A percentile compares a stretch with the other conserved stretches of the same genome.
These are phyloP conservation scores for Lasiommata megera DNA, from an alignment of 2,888 invertebrate genomes.

Conservation along the genomic window DNA sequence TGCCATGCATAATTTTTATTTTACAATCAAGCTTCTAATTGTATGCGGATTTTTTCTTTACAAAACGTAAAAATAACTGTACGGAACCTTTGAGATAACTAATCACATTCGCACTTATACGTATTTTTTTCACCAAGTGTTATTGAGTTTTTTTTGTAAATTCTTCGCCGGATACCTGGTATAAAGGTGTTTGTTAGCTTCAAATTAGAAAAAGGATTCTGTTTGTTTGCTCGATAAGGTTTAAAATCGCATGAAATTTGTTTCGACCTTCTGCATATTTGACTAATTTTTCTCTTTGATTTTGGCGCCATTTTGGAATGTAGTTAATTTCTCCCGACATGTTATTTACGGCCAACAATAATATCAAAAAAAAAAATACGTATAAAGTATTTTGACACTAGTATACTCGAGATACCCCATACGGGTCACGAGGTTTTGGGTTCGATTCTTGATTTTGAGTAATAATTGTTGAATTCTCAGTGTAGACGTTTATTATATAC, in stretches of 20 bases:
- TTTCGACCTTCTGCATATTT: slow-evolving; percentile 34
- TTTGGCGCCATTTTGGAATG: slow-evolving; percentile 46
- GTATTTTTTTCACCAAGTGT: slow-evolving; percentile 47
- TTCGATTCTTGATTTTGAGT: too few relatives aligned
- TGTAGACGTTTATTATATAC: too few relatives aligned
- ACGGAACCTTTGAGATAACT: neutral
- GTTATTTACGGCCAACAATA: too few relatives aligned
- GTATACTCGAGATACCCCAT: too few relatives aligned
- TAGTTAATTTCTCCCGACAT: neutral
- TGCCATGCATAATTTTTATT: too few relatives aligned
- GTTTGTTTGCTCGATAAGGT: slow-evolving; percentile 39
- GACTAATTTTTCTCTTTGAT: slow-evolving; percentile 35
- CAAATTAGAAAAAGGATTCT: slow-evolving; percentile 14
- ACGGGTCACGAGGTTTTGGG: too few relatives aligned
- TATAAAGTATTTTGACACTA: too few relatives aligned
- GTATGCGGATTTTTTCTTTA: too few relatives aligned
- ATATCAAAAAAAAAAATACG: too few relatives aligned
- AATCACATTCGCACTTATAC: neutral
- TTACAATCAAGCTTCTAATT: too few relatives aligned
- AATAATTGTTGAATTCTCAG: too few relatives aligned
- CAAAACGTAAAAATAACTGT: neutral
- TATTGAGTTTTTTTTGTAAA: slow-evolving; percentile 50
- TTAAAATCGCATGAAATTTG: slow-evolving; percentile 39
- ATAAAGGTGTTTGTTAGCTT: slow-evolving; percentile 41
- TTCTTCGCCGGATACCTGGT: slow-evolving; percentile 64